These are phyloP conservation scores for Thyatira batis DNA, from an alignment of 2,888 invertebrate genomes.

Conservation along the genomic window DNA sequence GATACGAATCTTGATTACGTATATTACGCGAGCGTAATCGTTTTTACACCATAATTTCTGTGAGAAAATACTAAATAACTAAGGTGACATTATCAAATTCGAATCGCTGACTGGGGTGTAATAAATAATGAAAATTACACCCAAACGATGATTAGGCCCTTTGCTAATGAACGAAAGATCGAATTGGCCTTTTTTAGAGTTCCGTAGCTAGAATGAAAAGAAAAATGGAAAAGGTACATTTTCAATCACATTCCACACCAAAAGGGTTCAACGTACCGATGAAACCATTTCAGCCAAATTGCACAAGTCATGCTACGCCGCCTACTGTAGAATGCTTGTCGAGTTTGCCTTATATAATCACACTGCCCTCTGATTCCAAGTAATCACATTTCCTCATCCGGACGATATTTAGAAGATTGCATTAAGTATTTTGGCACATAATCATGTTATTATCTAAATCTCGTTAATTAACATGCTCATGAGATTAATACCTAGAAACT, in stretches of 20 bases:
- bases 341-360: neutral
- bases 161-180: constrained; percentile 20
- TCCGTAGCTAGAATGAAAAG: no score
- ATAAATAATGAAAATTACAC: constrained; percentile 41
- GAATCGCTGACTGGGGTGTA: constrained; percentile 26
- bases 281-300: neutral
- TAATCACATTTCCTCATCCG: neutral
- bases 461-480: no score
- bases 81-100: constrained; percentile 34
- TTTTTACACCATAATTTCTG: constrained; percentile 26
- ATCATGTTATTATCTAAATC: no score
- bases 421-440: no score
- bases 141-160: constrained; percentile 11
- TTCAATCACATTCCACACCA: neutral
- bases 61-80: constrained; percentile 33
- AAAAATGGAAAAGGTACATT: neutral
- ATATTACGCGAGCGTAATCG: constrained; percentile 31
- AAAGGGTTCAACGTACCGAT: neutral
- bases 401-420: no score
- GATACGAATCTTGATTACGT: constrained; percentile 25
- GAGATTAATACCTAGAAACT: no score
- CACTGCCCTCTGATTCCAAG: neutral
- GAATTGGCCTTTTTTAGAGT: neutral
- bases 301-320: neutral
- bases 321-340: neutral